These are phyloP conservation scores for Xanthorhoe designata DNA, from an alignment of 2,888 invertebrate species.

Conservation along the genomic window DNA sequence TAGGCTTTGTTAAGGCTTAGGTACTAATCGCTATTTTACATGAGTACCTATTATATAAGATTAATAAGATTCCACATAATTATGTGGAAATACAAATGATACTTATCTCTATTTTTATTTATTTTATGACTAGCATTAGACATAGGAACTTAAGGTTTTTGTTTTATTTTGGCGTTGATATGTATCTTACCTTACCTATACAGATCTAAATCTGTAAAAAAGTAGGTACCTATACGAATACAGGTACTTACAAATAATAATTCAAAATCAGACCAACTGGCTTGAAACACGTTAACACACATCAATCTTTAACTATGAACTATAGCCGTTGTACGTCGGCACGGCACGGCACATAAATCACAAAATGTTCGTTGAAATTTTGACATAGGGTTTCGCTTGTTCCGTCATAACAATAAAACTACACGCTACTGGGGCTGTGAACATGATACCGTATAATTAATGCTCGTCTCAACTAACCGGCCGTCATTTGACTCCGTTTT, in stretches of 20 bases:
- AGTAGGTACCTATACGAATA: too few species aligned
- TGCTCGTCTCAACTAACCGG: constrained; percentile 69
- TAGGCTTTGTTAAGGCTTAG: not conserved
- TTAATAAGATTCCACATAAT: not conserved
- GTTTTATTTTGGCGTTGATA: too few species aligned
- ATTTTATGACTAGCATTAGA: too few species aligned
- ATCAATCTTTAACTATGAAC: not conserved
- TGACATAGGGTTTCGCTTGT: constrained; percentile 31
- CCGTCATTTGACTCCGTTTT: constrained; percentile 44
- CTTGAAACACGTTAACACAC: not conserved
- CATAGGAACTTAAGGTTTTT: too few species aligned
- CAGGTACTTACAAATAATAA: too few species aligned
- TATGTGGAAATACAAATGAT: too few species aligned
- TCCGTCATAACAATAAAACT: constrained; percentile 36
- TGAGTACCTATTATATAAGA: too few species aligned
- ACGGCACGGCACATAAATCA: constrained; percentile 21
- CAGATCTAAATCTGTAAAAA: too few species aligned
- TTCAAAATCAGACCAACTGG: too few species aligned
- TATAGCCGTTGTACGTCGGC: not conserved
- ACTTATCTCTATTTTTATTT: too few species aligned
- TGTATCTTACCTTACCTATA: too few species aligned
- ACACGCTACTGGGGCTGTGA: constrained; percentile 44
- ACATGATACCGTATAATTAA: constrained; percentile 75
- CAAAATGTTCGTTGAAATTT: constrained; percentile 23
- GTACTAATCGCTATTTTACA: not conserved